A percentile compares a stretch with the other conserved stretches of the same genome.
These are phyloP conservation scores for Anser cygnoides DNA, from an alignment of 2,113 vertebrate genomes.

Conservation along the genomic window DNA sequence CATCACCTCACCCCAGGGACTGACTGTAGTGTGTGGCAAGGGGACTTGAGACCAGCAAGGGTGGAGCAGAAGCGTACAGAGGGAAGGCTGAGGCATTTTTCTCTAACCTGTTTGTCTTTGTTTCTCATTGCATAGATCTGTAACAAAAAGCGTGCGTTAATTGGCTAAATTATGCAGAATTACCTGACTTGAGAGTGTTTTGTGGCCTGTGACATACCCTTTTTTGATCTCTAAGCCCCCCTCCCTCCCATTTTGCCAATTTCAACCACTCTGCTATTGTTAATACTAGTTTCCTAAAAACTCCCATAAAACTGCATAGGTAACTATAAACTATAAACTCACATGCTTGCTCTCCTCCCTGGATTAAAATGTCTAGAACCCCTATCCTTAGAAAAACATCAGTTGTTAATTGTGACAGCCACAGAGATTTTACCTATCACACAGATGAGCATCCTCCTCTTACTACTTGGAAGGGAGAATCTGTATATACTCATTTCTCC, in stretches of 20 bases:
- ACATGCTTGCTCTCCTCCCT: background rate
- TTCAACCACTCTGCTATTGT: background rate
- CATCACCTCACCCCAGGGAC: background rate
- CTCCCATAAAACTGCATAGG: background rate
- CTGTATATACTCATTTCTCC: background rate
- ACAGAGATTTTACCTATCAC: background rate
- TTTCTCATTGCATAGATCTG: background rate
- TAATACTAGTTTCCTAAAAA: background rate
- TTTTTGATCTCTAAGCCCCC: background rate
- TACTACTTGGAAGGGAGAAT: background rate
- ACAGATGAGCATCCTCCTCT: background rate
- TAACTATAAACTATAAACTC: background rate
- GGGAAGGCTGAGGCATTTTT: fast-evolving
- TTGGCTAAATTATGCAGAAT: background rate
- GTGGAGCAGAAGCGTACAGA: fast-evolving
- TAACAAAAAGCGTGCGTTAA: background rate
- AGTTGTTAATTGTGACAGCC: background rate
- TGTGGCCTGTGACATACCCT: background rate
- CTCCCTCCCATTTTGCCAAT: background rate
- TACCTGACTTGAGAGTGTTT: background rate
- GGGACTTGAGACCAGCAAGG: background rate
- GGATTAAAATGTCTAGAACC: background rate
- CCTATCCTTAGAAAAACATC: background rate
- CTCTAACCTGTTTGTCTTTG: background rate
- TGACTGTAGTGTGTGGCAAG: fast-evolving